Evolutionary conservation across 1,140 invertebrate species (phyloP).

Genomic region (Ips typographus): DNA sequence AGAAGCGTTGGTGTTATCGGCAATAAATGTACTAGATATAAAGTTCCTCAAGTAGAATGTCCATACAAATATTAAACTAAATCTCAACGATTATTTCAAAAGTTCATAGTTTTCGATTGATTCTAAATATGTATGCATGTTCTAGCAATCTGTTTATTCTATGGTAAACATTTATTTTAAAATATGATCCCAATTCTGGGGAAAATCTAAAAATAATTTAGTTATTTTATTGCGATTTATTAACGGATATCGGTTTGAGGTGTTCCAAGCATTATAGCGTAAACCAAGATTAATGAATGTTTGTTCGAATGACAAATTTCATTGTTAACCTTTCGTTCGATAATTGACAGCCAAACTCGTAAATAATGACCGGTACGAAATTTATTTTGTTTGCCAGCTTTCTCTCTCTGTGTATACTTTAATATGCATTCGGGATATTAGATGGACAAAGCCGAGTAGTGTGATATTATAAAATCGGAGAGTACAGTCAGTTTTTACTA

Average conservation of each 20-base stretch:
- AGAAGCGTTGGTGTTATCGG: too few species aligned
- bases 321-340: conserved; percentile 33
- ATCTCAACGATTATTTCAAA: too few species aligned
- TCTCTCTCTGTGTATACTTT: not conserved
- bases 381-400: conserved; percentile 27
- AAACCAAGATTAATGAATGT: conserved; percentile 31
- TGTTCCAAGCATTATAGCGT: conserved; percentile 16
- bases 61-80: too few species aligned
- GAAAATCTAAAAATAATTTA: conserved; percentile 37
- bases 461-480: conserved; percentile 2
- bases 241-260: conserved; percentile 31
- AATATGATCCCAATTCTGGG: conserved; percentile 13
- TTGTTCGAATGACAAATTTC: conserved; percentile 29
- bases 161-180: not conserved
- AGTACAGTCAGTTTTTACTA: not conserved
- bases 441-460: too few species aligned
- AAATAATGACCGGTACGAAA: conserved; percentile 31
- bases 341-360: conserved; percentile 35
- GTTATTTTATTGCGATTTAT: conserved; percentile 34
- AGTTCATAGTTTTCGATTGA: too few species aligned
- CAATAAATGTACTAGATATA: too few species aligned
- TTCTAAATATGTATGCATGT: too few species aligned
- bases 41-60: too few species aligned
- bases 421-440: too few species aligned
- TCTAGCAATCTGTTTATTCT: too few species aligned